Evolutionary conservation across 2,113 vertebrate genomes (phyloP).

Genomic region (Turnix velox): DNA sequence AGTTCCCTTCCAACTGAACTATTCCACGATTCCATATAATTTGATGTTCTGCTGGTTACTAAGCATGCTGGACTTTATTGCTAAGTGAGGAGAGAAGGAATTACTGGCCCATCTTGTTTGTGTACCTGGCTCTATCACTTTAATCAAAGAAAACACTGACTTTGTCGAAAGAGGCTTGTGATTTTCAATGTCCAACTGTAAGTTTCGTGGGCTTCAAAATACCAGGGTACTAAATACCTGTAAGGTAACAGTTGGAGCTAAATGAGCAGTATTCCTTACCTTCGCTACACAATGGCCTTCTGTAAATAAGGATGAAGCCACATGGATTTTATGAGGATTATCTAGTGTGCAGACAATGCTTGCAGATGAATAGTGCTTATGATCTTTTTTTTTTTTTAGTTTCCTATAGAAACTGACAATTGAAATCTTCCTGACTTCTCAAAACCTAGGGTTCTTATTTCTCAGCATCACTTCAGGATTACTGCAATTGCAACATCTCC

Average conservation of each 20-base stretch:
- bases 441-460: background rate
- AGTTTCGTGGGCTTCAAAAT: background rate
- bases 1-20: no score
- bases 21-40: background rate
- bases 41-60: background rate
- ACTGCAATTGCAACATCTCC: background rate
- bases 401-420: background rate
- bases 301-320: background rate
- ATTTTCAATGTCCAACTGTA: background rate
- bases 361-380: background rate
- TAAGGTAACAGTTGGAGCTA: background rate
- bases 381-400: background rate
- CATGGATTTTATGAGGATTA: background rate
- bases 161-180: background rate
- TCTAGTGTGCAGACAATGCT: background rate
- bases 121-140: background rate
- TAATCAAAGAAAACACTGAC: background rate
- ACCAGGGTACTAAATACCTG: background rate
- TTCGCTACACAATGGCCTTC: background rate
- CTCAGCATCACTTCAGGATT: background rate
- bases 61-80: background rate
- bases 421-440: background rate
- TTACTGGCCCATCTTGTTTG: background rate
- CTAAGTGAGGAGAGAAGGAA: background rate
- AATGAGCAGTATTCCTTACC: background rate